Evolutionary conservation across 2,797 vertebrate genomes (phyloP), one percentile per base, ranked within the genome.

Genomic region (Chaenodraco wilsoni): DNA sequence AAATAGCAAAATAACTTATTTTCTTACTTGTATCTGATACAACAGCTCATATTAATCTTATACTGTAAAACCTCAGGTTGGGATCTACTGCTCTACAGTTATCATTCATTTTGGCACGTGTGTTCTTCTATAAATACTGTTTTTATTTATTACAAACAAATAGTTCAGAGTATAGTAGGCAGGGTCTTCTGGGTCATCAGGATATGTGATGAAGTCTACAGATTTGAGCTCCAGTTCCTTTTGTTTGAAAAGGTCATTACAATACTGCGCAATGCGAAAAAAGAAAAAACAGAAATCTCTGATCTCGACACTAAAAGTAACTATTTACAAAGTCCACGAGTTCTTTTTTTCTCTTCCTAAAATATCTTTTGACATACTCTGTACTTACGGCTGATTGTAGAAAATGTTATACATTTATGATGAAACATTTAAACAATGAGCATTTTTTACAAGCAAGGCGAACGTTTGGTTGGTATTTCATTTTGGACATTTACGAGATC

Each of bases 361-460:
- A 37, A 37, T 2, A 37, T 37, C 4, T 88, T 82, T 94, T 95
- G 94, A 95, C 94, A 95, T 95, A 94, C 93, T 95, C 81, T 85
- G 94, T 95, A 95, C 92, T 93, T 90, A 87, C 79, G 94, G 94
- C 94, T 95, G 92, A 91, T 86, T 83, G 86, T 93, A 93, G 72
- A 91, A 94, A 85, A 88, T 67, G 81, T 51, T 88, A 9, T 43
- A 43, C 72, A 70, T 77, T 74, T 15, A 69, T 74, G 74, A 83
- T 76, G 74, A 78, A 85, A 87, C 81, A 65, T 83, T 88, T 64
- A 75, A 89, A 90, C 81, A 57, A 69, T 72, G 69, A 82, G 86
- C 86, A 51, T 88, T 87, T 37, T 88, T 51, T 91, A 92, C 88
- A 92, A 87, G 91, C 89, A 77, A 88, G 87, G 81, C 72, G 55